Evolutionary conservation across 1,140 invertebrate species (phyloP).

Genomic region (Mamestra configurata): DNA sequence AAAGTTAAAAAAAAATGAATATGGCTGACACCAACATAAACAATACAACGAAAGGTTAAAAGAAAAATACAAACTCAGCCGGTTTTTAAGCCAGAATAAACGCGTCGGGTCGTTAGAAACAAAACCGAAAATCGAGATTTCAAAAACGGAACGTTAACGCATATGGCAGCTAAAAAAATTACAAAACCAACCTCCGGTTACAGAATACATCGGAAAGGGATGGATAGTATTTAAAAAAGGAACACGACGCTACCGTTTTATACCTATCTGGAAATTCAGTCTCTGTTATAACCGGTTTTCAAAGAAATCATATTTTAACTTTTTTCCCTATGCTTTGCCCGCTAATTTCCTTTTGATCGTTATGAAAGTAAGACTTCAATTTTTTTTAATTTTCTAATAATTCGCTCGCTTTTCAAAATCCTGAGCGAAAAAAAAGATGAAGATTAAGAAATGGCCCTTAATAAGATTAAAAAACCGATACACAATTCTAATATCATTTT

Average conservation of each 20-base stretch:
- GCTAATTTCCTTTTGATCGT: too few relatives aligned
- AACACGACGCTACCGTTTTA: neutral
- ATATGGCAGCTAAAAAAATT: slow-evolving; percentile 29
- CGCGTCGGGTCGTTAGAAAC: slow-evolving; percentile 31
- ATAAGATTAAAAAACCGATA: neutral
- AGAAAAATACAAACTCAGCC: neutral
- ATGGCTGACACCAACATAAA: too few relatives aligned
- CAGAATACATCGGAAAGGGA: slow-evolving; percentile 31
- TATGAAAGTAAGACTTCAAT: too few relatives aligned
- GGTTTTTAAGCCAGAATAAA: slow-evolving; percentile 19
- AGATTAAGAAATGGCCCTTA: neutral
- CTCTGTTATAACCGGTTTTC: too few relatives aligned
- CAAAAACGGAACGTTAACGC: slow-evolving; percentile 39
- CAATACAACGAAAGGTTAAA: slow-evolving; percentile 11
- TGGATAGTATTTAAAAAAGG: slow-evolving; percentile 19
- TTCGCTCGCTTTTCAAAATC: neutral
- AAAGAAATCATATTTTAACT: too few relatives aligned
- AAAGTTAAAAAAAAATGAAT: too few relatives aligned
- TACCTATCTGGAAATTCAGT: neutral
- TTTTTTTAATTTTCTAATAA: too few relatives aligned
- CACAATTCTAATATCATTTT: neutral
- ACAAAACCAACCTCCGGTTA: slow-evolving; percentile 10
- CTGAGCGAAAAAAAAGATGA: neutral
- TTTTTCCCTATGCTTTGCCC: too few relatives aligned
- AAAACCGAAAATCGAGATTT: slow-evolving; percentile 43